Conservation (phyloP, 2,797 vertebrate species). For the Lacerta viridis region DNA sequence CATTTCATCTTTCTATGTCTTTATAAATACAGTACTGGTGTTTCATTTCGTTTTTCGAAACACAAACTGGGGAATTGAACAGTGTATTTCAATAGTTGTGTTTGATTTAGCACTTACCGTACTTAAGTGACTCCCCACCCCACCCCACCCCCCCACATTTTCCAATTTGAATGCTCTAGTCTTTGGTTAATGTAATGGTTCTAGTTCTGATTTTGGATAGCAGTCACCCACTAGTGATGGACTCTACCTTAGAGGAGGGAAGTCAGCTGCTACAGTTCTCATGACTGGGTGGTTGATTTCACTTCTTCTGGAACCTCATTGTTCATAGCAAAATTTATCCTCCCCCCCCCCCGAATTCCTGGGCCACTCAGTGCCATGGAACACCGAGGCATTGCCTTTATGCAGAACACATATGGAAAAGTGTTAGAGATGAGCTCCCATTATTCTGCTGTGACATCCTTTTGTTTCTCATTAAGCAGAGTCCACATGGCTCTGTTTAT, state of each 20-base stretch:
- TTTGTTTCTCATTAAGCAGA: slow-evolving; percentile 57
- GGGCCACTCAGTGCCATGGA: slow-evolving; percentile 39
- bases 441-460: slow-evolving; percentile 50
- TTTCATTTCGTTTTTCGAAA: neutral
- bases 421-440: slow-evolving; percentile 45
- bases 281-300: slow-evolving; percentile 27
- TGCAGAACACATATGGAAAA: slow-evolving; percentile 41
- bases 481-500: slow-evolving; percentile 53
- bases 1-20: neutral
- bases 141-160: neutral
- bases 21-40: neutral
- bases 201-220: slow-evolving; percentile 38
- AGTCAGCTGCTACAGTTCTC: slow-evolving; percentile 43
- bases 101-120: neutral
- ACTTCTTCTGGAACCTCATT: slow-evolving; percentile 43
- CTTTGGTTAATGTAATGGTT: slow-evolving; percentile 40
- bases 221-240: neutral
- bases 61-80: neutral
- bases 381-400: slow-evolving; percentile 31
- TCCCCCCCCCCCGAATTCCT: slow-evolving; percentile 47
- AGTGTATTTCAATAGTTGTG: neutral
- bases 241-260: slow-evolving; percentile 13
- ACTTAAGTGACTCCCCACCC: neutral
- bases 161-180: slow-evolving; percentile 11
- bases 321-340: slow-evolving; percentile 36